A percentile compares a stretch with the other conserved stretches of the same genome.
phyloP scores from a whole-genome alignment of 2,888 invertebrate species.

The Ochropleura plecta region DNA sequence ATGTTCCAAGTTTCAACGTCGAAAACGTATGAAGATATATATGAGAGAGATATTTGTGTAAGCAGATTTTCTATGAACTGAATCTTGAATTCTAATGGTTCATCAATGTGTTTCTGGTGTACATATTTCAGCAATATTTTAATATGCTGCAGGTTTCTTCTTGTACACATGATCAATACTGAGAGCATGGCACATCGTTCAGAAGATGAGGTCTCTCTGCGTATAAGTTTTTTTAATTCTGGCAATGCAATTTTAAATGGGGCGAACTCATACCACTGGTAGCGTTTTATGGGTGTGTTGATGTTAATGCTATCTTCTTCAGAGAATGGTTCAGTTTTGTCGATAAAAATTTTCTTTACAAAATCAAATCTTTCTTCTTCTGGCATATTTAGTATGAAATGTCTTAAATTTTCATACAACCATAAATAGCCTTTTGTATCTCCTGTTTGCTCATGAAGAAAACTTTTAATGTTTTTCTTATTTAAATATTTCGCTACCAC shows the following conservation, averaged over 20 bases:
- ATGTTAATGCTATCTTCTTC: background rate
- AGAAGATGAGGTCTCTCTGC: conserved; percentile 73
- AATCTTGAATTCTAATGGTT: conserved; percentile 75
- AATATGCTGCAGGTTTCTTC: conserved; percentile 69
- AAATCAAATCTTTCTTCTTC: conserved; percentile 21
- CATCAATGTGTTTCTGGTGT: conserved; percentile 80
- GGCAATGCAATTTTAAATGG: conserved; percentile 76
- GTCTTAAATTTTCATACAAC: background rate
- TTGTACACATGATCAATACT: conserved; percentile 74
- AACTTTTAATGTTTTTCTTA: conserved; percentile 75
- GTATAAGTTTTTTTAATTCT: conserved; percentile 77
- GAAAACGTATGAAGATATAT: conserved; percentile 69
- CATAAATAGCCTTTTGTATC: background rate
- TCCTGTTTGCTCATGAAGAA: conserved; percentile 45
- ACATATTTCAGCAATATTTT: conserved; percentile 76
- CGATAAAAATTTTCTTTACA: conserved; percentile 10
- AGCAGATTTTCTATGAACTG: conserved; percentile 77
- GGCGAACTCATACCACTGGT: conserved; percentile 51
- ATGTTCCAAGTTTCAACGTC: conserved; percentile 76
- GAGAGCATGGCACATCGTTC: conserved; percentile 76
- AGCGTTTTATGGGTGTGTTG: conserved; percentile 60
- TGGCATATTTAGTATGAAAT: conserved; percentile 10
- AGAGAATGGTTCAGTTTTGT: conserved; percentile 16
- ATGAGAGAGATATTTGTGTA: conserved; percentile 67
- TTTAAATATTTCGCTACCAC: conserved; percentile 28